Evolutionary conservation across 2,113 vertebrate species (phyloP).

Genomic region (Microcebus murinus): DNA sequence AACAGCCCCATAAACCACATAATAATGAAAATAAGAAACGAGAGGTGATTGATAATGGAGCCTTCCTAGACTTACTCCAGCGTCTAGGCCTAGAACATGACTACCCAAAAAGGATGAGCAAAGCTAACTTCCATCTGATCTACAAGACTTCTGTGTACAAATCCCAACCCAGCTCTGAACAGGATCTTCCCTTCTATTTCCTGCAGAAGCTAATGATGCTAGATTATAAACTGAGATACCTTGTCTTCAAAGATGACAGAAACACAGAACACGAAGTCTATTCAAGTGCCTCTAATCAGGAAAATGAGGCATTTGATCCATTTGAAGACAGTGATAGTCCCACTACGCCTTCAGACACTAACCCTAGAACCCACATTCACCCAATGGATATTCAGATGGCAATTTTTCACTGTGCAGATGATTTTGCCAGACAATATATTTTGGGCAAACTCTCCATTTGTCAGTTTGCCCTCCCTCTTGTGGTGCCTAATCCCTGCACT

Average conservation of each 20-base stretch:
- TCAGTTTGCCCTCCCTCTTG: constrained; percentile 86
- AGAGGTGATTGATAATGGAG: neutral
- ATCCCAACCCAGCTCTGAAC: constrained; percentile 69
- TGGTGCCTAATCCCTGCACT: constrained; percentile 82
- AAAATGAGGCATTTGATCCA: constrained; percentile 20
- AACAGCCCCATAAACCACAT: neutral
- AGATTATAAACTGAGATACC: constrained; percentile 81
- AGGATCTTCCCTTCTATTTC: constrained; percentile 80
- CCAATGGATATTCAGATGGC: constrained; percentile 88
- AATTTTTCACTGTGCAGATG: constrained; percentile 85
- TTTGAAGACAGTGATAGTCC: neutral
- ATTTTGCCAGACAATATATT: constrained; percentile 83
- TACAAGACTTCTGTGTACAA: constrained; percentile 63
- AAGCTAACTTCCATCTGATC: constrained; percentile 80
- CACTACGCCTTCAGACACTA: neutral
- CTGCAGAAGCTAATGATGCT: constrained; percentile 79
- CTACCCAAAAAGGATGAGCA: constrained; percentile 71
- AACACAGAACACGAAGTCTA: neutral
- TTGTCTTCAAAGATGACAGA: constrained; percentile 63
- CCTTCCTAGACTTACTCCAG: constrained; percentile 51
- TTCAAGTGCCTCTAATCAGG: neutral
- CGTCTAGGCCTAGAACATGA: constrained; percentile 67
- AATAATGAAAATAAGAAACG: neutral
- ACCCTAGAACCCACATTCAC: constrained; percentile 68
- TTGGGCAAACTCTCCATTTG: constrained; percentile 84